Percentiles rank a stretch among this genome's conserved stretches.
phyloP scores from a whole-genome alignment of 2,888 invertebrate genomes.

The Pasiphila rectangulata region DNA sequence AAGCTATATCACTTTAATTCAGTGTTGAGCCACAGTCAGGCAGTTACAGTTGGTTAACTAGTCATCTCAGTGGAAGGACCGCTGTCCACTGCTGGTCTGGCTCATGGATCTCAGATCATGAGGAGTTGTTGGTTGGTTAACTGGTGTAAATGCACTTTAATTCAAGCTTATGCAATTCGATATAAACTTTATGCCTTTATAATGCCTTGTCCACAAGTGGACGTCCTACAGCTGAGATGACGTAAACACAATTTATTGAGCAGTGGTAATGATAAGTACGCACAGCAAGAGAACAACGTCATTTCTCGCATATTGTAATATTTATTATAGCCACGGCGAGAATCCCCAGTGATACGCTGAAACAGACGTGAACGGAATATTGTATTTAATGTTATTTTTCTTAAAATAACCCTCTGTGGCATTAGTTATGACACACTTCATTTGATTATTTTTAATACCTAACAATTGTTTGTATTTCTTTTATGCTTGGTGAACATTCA shows the following conservation, averaged over 20 bases:
- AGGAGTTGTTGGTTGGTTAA: too few relatives aligned
- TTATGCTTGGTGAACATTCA: neutral
- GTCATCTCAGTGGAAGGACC: neutral
- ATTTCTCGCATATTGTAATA: conserved; percentile 57
- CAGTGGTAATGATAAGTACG: conserved; percentile 4
- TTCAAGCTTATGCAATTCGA: too few relatives aligned
- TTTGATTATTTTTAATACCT: neutral
- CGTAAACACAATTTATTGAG: too few relatives aligned
- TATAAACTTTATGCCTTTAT: too few relatives aligned
- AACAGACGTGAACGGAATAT: conserved; percentile 40
- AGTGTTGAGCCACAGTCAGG: conserved; percentile 37
- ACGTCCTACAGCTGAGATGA: too few relatives aligned
- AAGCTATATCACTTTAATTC: conserved; percentile 71
- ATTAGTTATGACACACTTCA: neutral
- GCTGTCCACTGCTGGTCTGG: neutral
- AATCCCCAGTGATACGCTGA: conserved; percentile 49
- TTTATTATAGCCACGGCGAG: conserved; percentile 59
- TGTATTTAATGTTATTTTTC: conserved; percentile 18
- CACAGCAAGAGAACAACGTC: conserved; percentile 50
- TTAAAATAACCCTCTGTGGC: conserved; percentile 7
- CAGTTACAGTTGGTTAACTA: conserved; percentile 7
- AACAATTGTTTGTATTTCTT: neutral
- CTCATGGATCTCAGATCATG: too few relatives aligned
- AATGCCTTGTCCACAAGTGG: too few relatives aligned
- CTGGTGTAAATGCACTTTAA: too few relatives aligned